Base-by-base conservation (phyloP, 2,797 vertebrate genomes). In the Artibeus jamaicensis region DNA sequence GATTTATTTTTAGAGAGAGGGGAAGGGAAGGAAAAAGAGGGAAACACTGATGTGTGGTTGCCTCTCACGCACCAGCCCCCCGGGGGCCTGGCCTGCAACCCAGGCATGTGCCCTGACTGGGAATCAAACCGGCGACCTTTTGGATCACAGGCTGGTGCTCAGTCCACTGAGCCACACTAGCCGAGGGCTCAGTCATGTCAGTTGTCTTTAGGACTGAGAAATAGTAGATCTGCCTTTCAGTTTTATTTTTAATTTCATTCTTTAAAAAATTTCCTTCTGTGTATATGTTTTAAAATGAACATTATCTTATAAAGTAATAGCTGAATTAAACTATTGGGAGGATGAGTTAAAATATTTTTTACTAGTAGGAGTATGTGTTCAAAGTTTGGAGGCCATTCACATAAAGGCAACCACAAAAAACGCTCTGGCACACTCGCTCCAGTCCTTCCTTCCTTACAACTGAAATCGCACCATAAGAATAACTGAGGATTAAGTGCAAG, bases 261-360 rank as follows among this genome's bases (percentile, higher is more conserved):
- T 95, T 85, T 24, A 21, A 81, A 93, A 73, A 21, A 12, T 81
- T 48, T 55, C 14, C 32, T 78, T 59, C 50, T 93, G 15, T 86
- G 55, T 74, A 6, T 57, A 48, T 71, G 59, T 87, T 95, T 95
- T 50, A 89, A 83, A 94, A 78, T 90, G 73, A 92, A 85, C n/a
- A 91, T 44, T 53, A 78, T 48, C 34, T 86, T 68, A 50, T 9
- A 89, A 39, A 95, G 71, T 42, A 79, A 77, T 46, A 79, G 15
- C 62, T 70, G 9, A 19, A 44, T 55, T 46, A 86, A 86, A 83
- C 91, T 29, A 57, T 19, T 77, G 44, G 42, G 26, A 39, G 21
- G 57, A 82, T 67, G 46, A 87, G 29, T 5, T 37, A 50, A 90
- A 65, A 46, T 46, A 6, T 50, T 81, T 86, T 62, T 86, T 70